Conservation (phyloP, 2,113 vertebrate genomes). For the Prionailurus viverrinus region DNA sequence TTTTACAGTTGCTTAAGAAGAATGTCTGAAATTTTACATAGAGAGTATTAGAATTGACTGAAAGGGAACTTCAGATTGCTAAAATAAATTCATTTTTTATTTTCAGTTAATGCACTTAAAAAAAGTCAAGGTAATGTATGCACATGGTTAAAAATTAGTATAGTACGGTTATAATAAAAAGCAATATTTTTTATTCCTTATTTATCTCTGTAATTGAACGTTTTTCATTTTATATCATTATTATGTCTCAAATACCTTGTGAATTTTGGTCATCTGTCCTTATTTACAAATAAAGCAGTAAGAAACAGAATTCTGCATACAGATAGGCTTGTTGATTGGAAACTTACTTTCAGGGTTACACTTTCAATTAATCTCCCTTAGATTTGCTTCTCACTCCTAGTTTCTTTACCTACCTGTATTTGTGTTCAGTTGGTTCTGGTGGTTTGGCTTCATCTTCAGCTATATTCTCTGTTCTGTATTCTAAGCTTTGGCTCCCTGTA, state of each 20-base stretch:
- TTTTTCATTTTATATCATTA: constrained; percentile 51
- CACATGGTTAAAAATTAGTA: background rate
- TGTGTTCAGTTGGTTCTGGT: background rate
- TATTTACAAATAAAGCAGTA: background rate
- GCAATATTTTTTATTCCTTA: background rate
- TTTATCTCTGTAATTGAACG: background rate
- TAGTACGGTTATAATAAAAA: constrained; percentile 6
- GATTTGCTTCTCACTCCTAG: background rate
- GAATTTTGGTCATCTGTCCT: constrained; percentile 17
- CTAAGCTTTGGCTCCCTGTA: background rate
- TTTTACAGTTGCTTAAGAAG: constrained; percentile 20
- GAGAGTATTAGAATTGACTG: background rate
- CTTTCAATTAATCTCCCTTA: background rate
- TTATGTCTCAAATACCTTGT: constrained; percentile 3
- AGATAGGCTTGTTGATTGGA: background rate
- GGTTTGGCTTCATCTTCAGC: background rate
- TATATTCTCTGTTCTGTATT: background rate
- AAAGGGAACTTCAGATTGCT: background rate
- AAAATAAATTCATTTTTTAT: background rate
- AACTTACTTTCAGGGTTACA: background rate
- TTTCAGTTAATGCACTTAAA: background rate
- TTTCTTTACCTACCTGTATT: background rate
- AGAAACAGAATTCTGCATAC: background rate
- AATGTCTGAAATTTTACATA: constrained; percentile 26
- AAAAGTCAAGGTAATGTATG: background rate